Evolutionary conservation across 2,113 vertebrate species (phyloP), one percentile per base, ranked within the genome.

Genomic region (Muscicapa adusta): DNA sequence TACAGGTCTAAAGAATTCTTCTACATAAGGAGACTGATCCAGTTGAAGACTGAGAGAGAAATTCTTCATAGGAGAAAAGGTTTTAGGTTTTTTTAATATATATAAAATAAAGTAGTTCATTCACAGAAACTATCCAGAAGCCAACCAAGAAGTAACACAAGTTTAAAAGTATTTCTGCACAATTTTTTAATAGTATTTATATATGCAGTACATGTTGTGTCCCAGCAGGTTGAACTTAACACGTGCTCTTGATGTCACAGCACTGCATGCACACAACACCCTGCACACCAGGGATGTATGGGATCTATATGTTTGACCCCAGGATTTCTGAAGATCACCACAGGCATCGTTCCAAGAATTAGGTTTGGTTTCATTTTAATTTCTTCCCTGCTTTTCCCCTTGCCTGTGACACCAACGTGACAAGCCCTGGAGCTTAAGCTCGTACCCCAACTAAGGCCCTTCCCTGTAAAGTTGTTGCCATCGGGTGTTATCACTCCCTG

Each of bases 211-310:
- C 20, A 29, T 31, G 50, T 22, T 56, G 20, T 65, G 28, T 31
- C 28, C 42, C 68, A 57, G 50, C 51, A 66, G 45, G 18, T 6
- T n/a, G 45, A 50, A 26, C 24, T 50, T 40, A 9, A 22, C 0
- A 0, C 3, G 0, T 9, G 14, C 85, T 45, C 34, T 31, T 72
- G 17, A 9, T 40, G 36, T 29, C 54, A 40, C 67, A 40, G 48
- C 54, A 34, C 11, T 26, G 33, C 26, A 4, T 28, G 43, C 67
- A 65, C 33, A 53, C 26, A 47, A 4, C 40, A 36, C 23, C 14
- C 67, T 50, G 28, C 60, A 45, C 38, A 1, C 12, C 14, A 28
- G 22, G 18, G 42, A 20, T 28, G 4, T 48, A 3, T 53, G 23
- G 48, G 31, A 34, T 34, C 45, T 10, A 0, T 5, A 4, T 22